Evolutionary conservation across 2,113 vertebrate species (phyloP), one percentile per base, ranked within the genome.

Genomic region (Nipponia nippon): DNA sequence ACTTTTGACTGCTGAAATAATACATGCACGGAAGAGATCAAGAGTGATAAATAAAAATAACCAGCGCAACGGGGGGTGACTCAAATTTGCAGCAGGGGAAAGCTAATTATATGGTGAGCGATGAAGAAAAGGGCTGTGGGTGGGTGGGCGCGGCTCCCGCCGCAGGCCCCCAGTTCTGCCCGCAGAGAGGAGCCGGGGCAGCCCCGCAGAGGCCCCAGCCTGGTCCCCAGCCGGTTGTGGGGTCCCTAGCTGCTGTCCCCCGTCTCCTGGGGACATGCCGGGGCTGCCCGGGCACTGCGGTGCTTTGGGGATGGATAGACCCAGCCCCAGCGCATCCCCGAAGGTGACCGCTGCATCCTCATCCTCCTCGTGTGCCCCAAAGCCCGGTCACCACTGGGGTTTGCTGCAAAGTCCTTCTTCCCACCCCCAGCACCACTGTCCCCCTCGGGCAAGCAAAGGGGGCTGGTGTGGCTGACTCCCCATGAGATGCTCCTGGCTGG

Each of bases 21-120:
- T 3, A 3, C 17, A 4, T 0, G 1, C 16, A 42, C 2, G 0
- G 71, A 75, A 67, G 15, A 55, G 34, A 30, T 9, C 16, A 11
- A 42, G n/a, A 12, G 44, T 1, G 2, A 46, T 13, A 42, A 69
- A 14, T n/a, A 34, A 58, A 82, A 85, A 36, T 14, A 72, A 3
- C 8, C 26, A 30, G 30, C 26, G 76, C 42, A 18, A 2, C 1
- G 14, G 0, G 4, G 9, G 3, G 25, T 3, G 1, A 13, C 17
- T 56, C 2, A 4, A 13, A 32, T 25, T 66, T 53, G 22, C 50
- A 23, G 49, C 0, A 1, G 2, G 13, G 7, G 10, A 17, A 46
- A 75, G 25, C 23, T 6, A 12, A 13, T 30, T 16, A 1, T 5
- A 1, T 0, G 17, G 12, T 13, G 34, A 63, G 46, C 0, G 5